These are phyloP conservation scores for Diceros bicornis DNA, from an alignment of 2,797 vertebrate genomes.

Conservation along the genomic window DNA sequence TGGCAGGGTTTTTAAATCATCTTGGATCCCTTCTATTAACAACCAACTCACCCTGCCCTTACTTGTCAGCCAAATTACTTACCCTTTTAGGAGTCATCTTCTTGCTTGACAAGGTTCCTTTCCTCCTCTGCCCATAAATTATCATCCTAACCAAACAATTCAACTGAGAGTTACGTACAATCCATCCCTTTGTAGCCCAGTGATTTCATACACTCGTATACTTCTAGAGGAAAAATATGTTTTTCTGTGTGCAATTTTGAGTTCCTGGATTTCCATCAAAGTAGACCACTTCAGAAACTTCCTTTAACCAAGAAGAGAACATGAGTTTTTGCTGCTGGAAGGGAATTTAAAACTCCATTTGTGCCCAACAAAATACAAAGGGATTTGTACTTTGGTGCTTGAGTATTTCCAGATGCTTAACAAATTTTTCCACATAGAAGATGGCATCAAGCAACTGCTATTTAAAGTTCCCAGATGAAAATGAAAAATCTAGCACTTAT, in stretches of 20 bases:
- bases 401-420: background rate
- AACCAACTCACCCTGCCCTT: conserved; percentile 59
- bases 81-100: conserved; percentile 67
- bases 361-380: conserved; percentile 2
- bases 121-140: conserved; percentile 62
- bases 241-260: conserved; percentile 1
- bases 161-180: background rate
- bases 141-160: conserved; percentile 56
- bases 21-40: background rate
- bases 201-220: conserved; percentile 54
- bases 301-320: background rate
- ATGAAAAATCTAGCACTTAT: conserved; percentile 16
- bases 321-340: background rate
- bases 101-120: conserved; percentile 59
- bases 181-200: background rate
- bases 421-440: background rate
- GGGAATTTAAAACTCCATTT: conserved; percentile 51
- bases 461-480: conserved; percentile 45
- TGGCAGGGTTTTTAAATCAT: background rate
- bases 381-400: background rate
- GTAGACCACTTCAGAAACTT: conserved; percentile 22
- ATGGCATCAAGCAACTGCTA: background rate
- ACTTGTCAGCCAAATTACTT: conserved; percentile 78
- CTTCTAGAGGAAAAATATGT: conserved; percentile 25
- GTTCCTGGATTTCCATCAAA: background rate